These are phyloP conservation scores for Oxytorus armatus DNA, from an alignment of 2,888 invertebrate species.

Conservation along the genomic window DNA sequence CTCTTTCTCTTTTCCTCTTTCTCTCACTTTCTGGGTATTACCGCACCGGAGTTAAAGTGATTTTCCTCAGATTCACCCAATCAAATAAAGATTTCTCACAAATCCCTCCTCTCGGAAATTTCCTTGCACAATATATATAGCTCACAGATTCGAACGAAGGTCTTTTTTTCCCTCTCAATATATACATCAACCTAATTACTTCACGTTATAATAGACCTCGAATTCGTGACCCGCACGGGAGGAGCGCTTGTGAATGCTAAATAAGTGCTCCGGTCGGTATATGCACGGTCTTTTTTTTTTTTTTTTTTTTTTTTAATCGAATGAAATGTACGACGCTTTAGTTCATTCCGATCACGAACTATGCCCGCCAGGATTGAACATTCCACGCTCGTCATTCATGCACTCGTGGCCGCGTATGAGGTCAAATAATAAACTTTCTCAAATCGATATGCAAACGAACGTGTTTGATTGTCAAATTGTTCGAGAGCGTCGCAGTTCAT, in stretches of 20 bases:
- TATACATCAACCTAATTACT: slow-evolving; percentile 52
- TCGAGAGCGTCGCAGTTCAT: not conserved
- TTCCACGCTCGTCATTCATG: slow-evolving; percentile 45
- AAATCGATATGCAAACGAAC: slow-evolving; percentile 23
- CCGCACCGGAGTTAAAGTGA: slow-evolving; percentile 56
- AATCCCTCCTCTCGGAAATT: slow-evolving; percentile 55
- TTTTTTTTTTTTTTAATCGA: slow-evolving; percentile 59
- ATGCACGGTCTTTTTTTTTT: no score
- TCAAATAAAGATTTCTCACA: slow-evolving; percentile 64
- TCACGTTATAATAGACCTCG: slow-evolving; percentile 30
- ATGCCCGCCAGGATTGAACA: slow-evolving; percentile 41
- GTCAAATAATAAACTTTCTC: slow-evolving; percentile 27
- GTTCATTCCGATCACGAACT: slow-evolving; percentile 58
- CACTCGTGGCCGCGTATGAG: not conserved
- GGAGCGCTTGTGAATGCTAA: slow-evolving; percentile 42
- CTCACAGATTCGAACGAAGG: slow-evolving; percentile 1
- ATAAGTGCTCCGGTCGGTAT: slow-evolving; percentile 32
- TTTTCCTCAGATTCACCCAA: slow-evolving; percentile 60
- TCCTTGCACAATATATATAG: slow-evolving; percentile 2
- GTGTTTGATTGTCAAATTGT: slow-evolving; percentile 52
- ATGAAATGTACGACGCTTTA: slow-evolving; percentile 49
- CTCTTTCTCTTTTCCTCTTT: not conserved
- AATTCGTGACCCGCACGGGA: slow-evolving; percentile 47
- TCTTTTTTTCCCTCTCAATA: slow-evolving; percentile 8
- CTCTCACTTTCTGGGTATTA: slow-evolving; percentile 21